Base-by-base conservation (phyloP, 2,888 invertebrate species). In the Epinotia nisella region DNA sequence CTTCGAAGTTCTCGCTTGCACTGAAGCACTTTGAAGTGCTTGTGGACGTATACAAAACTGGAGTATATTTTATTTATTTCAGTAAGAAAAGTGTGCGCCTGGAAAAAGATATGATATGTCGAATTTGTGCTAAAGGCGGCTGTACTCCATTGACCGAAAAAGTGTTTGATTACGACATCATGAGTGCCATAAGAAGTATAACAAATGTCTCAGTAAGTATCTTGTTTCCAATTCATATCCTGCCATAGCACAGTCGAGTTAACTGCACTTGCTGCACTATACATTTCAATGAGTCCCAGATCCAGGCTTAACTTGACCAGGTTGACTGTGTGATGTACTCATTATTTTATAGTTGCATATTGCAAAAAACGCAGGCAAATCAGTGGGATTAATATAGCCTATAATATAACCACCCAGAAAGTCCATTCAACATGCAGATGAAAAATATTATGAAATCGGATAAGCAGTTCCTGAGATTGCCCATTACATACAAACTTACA, bases 71-170 rank as follows among this genome's bases (percentile, higher is more conserved):
- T 70, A 45, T n/a, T 29, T 15, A 56, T 88, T 80, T 58, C 82
- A 91, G 91, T 71, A 86, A 85, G 65, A 83, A 83, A 69, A 81
- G 78, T 66, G 79, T 86, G 13, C 79, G 82, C 24, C 79, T 93
- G 74, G 83, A 87, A 7, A 89, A 87, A 74, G 90, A 90, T 53
- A 86, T 87, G 84, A 87, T 93, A 76, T 93, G 93, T 74, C 84
- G 93, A 78, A 88, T 91, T 2, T 93, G 93, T 84, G 92, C 87
- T 19, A 86, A 83, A 75, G 86, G 82, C 81, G 93, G 88, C 0
- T 88, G 85, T 74, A 91, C 87, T 65, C 89, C 91, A 29, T 78
- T 93, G 13, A 86, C 80, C 78, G 89, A 90, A 68, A 88, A 85
- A 78, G 77, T 92, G n/a, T 83, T 90, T 79, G 89, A 86, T 41